Percentiles rank a stretch among this genome's conserved stretches.
These are phyloP conservation scores for Chloropsis hardwickii DNA, from an alignment of 2,113 vertebrate genomes.

Conservation along the genomic window DNA sequence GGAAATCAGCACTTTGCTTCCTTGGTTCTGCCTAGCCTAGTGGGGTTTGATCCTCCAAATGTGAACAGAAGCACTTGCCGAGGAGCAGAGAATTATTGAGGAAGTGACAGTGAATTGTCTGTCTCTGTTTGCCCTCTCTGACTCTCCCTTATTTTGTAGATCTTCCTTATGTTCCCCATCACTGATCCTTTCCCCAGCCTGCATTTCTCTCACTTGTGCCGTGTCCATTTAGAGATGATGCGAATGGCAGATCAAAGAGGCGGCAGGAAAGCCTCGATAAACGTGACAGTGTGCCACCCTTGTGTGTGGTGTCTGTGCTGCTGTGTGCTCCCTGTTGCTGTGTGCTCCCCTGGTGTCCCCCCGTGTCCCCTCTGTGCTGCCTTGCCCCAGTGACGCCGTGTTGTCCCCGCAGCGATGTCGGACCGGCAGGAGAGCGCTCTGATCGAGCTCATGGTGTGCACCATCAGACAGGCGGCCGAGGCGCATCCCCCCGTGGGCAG, in stretches of 20 bases:
- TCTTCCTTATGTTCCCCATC: not conserved
- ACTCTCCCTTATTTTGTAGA: not conserved
- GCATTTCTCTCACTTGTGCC: not conserved
- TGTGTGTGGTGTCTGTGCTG: not conserved
- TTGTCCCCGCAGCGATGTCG: slow-evolving; percentile 82
- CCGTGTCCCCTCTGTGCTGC: not conserved
- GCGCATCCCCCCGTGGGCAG: slow-evolving; percentile 97
- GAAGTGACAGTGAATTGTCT: not conserved
- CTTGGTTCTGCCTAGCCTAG: not conserved
- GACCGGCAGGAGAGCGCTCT: slow-evolving; percentile 96
- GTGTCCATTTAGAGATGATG: rapidly evolving
- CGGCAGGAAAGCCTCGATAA: not conserved
- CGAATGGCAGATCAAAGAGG: not conserved
- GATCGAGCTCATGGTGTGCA: slow-evolving; percentile 96
- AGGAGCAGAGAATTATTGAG: not conserved
- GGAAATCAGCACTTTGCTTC: not conserved
- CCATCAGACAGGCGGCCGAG: slow-evolving; percentile 95
- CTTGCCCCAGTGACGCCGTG: not conserved
- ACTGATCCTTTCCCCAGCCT: not conserved
- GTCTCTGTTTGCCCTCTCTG: rapidly evolving
- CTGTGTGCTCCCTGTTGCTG: not conserved
- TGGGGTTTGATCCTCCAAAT: not conserved
- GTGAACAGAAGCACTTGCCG: not conserved
- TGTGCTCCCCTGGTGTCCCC: not conserved
- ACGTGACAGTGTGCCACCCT: not conserved